Base-by-base conservation (phyloP, 2,888 invertebrate genomes). In the Eubasilissa splendida region DNA sequence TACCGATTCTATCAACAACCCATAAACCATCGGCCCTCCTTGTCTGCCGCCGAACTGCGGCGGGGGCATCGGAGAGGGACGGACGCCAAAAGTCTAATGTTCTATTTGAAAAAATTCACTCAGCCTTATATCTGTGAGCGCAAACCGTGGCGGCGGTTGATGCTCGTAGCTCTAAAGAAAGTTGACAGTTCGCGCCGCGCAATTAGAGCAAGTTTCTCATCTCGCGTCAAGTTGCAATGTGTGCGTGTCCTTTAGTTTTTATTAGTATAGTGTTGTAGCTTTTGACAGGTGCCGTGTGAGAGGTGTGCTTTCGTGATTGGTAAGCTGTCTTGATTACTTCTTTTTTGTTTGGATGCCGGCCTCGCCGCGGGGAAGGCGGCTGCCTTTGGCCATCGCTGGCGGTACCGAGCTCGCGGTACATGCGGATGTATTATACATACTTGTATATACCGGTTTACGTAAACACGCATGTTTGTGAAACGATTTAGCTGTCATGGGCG, bases 11-110 rank as follows among this genome's bases (percentile, higher is more conserved):
- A 91, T 90, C 90, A 90, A 90, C 91, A 90, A 89, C 90, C 90
- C 87, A 90, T 90, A 91, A 90, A 90, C 90, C 89, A 87, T 90
- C 90, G 88, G 89, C 90, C 90, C 89, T 90, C 91, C 90, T 90
- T 91, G 90, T 91, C 90, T 90, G 88, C 87, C 90, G 86, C 88
- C 88, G 88, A 87, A 87, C 87, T 87, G 86, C 85, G 87, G 87
- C 87, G 87, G 87, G 85, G 86, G 85, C 85, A 85, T 59, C 85
- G 87, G 90, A 90, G 90, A 86, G 90, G 90, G 91, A 90, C 89
- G 89, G 89, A 89, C 88, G 89, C 90, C 77, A 52, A 74, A 88
- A 90, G 89, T 90, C 90, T 90, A 90, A 90, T 90, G 90, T 90
- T 88, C 90, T 88, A 90, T 90, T 89, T 89, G 89, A 89, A 91